Conservation (phyloP, 1,140 invertebrate species). For the Tachypleus tridentatus region DNA sequence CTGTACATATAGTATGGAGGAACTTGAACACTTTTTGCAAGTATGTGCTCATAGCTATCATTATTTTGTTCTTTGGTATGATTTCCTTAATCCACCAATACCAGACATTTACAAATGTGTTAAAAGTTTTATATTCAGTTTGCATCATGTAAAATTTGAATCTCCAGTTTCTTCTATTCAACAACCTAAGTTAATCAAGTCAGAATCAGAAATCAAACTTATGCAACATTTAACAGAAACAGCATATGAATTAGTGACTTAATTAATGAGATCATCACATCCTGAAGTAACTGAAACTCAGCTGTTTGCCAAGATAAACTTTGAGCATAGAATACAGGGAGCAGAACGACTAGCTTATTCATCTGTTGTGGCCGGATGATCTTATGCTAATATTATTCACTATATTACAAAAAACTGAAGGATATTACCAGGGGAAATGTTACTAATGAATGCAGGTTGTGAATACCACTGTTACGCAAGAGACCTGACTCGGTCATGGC, state of each 20-base stretch:
- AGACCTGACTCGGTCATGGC: constrained; percentile 94
- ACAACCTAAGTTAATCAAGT: constrained; percentile 69
- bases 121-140: constrained; percentile 28
- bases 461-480: constrained; percentile 83
- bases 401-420: constrained; percentile 85
- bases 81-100: constrained; percentile 41
- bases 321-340: constrained; percentile 64
- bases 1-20: constrained; percentile 27
- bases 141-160: constrained; percentile 28
- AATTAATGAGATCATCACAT: constrained; percentile 50
- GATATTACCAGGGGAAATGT: constrained; percentile 54
- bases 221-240: constrained; percentile 73
- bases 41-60: not conserved
- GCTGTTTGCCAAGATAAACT: constrained; percentile 81
- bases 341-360: constrained; percentile 87
- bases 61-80: constrained; percentile 23
- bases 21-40: constrained; percentile 29
- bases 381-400: constrained; percentile 86
- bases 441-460: constrained; percentile 91
- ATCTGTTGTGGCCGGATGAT: constrained; percentile 82
- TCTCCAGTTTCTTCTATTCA: constrained; percentile 53
- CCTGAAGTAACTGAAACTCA: constrained; percentile 61
- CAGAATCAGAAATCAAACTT: constrained; percentile 61
- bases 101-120: constrained; percentile 41
- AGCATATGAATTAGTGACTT: constrained; percentile 59